Conservation (phyloP, 2,888 invertebrate species). For the Calameuta filiformis region DNA sequence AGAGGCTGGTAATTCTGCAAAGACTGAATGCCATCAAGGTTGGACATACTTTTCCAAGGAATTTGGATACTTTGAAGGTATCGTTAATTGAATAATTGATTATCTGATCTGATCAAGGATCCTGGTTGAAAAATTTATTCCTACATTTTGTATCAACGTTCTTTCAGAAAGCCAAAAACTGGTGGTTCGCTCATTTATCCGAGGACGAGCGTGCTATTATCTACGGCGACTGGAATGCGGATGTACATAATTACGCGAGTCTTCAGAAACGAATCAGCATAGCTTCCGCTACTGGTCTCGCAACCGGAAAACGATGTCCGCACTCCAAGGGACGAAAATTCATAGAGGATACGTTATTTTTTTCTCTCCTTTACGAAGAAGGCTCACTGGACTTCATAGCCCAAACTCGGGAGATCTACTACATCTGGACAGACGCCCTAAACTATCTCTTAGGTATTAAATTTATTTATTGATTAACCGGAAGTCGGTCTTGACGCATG, state of each 20-base stretch:
- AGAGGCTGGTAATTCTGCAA: conserved; percentile 13
- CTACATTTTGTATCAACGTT: neutral
- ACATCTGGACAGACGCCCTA: conserved; percentile 18
- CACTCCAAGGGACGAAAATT: conserved; percentile 20
- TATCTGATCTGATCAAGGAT: neutral
- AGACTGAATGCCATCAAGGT: conserved; percentile 19
- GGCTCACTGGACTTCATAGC: conserved; percentile 20
- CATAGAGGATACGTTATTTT: conserved; percentile 10
- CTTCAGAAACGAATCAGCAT: conserved; percentile 19
- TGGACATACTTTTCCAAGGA: conserved; percentile 17
- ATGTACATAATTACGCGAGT: conserved; percentile 16
- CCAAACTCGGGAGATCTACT: conserved; percentile 13
- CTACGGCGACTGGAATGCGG: conserved; percentile 18
- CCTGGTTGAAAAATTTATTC: neutral
- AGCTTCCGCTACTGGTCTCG: conserved; percentile 18
- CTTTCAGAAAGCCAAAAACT: conserved; percentile 18
- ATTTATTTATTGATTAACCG: neutral
- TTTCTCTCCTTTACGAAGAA: conserved; percentile 16
- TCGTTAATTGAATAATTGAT: neutral
- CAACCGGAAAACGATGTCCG: conserved; percentile 19
- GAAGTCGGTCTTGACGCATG: neutral
- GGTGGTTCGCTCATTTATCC: conserved; percentile 20
- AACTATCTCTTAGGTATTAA: conserved; percentile 9
- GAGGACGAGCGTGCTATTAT: conserved; percentile 19
- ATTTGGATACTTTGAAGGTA: conserved; percentile 19